These are phyloP conservation scores for Oncorhynchus clarkii DNA, from an alignment of 2,113 vertebrate genomes.

Conservation along the genomic window DNA sequence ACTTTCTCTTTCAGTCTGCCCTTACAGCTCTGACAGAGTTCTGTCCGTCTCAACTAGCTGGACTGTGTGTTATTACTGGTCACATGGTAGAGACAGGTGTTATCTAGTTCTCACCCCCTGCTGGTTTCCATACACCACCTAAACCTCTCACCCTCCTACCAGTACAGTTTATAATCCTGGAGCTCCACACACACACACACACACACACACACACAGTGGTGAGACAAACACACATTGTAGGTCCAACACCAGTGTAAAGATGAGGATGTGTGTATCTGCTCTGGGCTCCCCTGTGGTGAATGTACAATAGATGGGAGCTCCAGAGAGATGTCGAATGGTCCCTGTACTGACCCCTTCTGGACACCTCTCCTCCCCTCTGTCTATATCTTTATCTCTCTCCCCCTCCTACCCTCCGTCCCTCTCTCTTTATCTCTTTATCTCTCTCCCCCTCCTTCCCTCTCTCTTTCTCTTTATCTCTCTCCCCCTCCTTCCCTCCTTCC, in stretches of 20 bases:
- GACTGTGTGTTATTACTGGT: constrained; percentile 43
- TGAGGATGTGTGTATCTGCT: no score
- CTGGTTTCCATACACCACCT: constrained; percentile 64
- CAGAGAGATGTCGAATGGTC: constrained; percentile 49
- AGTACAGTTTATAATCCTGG: constrained; percentile 55
- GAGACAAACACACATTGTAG: background rate
- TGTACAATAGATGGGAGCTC: constrained; percentile 7
- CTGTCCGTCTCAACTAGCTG: background rate
- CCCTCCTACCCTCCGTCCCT: background rate
- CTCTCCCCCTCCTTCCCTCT: constrained; percentile 5
- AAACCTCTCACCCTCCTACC: constrained; percentile 51
- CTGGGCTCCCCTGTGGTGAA: no score
- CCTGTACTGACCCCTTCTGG: constrained; percentile 33
- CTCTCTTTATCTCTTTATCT: constrained; percentile 9
- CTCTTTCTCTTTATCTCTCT: background rate
- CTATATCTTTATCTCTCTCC: background rate
- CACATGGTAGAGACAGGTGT: constrained; percentile 1
- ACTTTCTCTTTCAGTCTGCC: no score
- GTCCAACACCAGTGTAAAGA: background rate
- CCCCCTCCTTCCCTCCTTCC: background rate
- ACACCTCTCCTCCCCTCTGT: background rate
- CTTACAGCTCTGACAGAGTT: background rate
- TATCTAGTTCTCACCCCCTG: constrained; percentile 51
- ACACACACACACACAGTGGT: constrained; percentile 18
- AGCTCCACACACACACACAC: constrained; percentile 35